phyloP scores from a whole-genome alignment of 2,113 vertebrate species.

The Xiphophorus couchianus region DNA sequence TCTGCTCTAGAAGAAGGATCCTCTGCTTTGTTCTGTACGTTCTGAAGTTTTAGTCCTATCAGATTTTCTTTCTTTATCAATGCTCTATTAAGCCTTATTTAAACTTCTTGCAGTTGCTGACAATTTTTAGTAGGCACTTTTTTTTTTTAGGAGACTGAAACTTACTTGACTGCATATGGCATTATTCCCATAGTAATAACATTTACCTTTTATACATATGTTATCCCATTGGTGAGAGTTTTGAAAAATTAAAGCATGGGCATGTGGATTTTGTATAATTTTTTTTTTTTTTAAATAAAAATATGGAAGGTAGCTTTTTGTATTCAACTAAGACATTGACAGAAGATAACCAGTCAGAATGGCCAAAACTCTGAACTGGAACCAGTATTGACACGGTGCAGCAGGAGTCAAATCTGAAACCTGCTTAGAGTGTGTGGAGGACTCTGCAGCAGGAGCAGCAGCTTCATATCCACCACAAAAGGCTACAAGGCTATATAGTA shows the following conservation, averaged over 20 bases:
- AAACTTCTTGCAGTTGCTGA: neutral
- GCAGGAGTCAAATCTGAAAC: neutral
- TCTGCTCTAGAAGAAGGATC: slow-evolving; percentile 83
- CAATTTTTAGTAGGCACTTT: neutral
- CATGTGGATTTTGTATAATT: neutral
- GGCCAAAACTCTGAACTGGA: neutral
- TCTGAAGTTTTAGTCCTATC: slow-evolving; percentile 19
- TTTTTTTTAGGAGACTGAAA: neutral
- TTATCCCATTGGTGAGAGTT: neutral
- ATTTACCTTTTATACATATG: neutral
- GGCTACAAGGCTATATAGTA: neutral
- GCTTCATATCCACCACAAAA: neutral
- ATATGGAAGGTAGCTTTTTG: neutral
- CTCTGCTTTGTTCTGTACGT: slow-evolving; percentile 72
- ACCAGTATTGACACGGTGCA: neutral
- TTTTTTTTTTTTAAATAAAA: neutral
- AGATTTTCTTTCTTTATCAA: slow-evolving; percentile 25
- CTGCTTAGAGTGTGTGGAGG: neutral
- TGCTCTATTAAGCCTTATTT: neutral
- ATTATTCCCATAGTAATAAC: neutral
- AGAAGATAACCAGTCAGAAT: neutral
- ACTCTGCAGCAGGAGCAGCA: neutral
- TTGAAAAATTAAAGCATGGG: neutral
- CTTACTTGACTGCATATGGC: neutral
- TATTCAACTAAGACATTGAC: neutral